These are phyloP conservation scores for Stomatorhinus walkeri DNA, from an alignment of 2,797 vertebrate genomes.

Conservation along the genomic window DNA sequence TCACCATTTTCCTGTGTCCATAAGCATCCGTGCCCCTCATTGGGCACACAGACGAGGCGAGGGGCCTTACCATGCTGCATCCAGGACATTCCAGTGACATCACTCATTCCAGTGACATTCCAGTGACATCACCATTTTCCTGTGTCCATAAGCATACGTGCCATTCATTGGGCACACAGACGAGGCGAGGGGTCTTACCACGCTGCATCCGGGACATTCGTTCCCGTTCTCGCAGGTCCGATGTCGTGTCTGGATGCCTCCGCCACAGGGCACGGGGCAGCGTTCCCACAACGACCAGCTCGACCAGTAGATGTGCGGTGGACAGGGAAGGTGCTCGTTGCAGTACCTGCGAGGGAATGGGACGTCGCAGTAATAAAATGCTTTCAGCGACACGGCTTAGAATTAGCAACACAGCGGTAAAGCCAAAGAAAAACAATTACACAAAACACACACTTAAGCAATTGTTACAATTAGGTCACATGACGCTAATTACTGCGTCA, in stretches of 20 bases:
- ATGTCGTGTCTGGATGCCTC: conserved; percentile 84
- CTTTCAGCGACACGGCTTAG: neutral
- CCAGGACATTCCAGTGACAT: conserved; percentile 92
- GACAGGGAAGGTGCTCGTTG: conserved; percentile 90
- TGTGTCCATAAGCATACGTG: neutral
- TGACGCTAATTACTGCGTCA: neutral
- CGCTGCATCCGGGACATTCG: conserved; percentile 83
- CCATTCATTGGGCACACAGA: no score
- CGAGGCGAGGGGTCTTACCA: conserved; percentile 59
- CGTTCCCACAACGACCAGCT: conserved; percentile 93
- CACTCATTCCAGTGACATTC: no score
- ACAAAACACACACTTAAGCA: neutral
- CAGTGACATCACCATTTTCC: no score
- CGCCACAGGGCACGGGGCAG: conserved; percentile 86
- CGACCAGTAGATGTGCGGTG: conserved; percentile 88
- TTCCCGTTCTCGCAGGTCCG: conserved; percentile 89
- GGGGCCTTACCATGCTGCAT: conserved; percentile 72
- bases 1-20: no score
- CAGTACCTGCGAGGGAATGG: conserved; percentile 72
- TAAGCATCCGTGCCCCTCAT: neutral
- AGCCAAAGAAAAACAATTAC: neutral
- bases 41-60: neutral
- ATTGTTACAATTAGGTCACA: neutral
- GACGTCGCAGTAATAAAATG: neutral
- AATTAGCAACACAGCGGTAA: neutral